phyloP scores from a whole-genome alignment of 1,140 invertebrate genomes.

The Charaxes varanes region DNA sequence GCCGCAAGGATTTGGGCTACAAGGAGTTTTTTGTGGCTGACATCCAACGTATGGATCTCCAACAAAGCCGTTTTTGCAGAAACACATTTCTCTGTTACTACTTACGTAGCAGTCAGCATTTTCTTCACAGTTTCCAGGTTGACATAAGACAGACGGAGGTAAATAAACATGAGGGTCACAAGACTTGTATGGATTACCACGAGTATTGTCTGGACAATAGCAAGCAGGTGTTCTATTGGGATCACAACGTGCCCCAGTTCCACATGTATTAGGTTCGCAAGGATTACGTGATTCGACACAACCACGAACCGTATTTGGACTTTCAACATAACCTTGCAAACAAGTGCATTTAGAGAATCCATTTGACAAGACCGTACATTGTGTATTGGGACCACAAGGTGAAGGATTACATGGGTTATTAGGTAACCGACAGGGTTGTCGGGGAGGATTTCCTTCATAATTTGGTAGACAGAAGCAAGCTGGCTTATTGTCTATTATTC shows the following conservation, averaged over 20 bases:
- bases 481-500: slow-evolving; percentile 80
- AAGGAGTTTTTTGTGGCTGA: slow-evolving; percentile 78
- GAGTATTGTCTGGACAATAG: slow-evolving; percentile 83
- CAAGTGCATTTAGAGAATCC: slow-evolving; percentile 92
- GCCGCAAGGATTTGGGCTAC: slow-evolving; percentile 86
- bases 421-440: slow-evolving; percentile 78
- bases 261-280: slow-evolving; percentile 89
- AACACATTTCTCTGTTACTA: slow-evolving; percentile 86
- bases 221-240: slow-evolving; percentile 84
- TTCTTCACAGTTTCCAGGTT: slow-evolving; percentile 84
- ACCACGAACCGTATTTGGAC: slow-evolving; percentile 89
- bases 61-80: slow-evolving; percentile 83
- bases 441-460: slow-evolving; percentile 90
- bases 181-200: slow-evolving; percentile 86
- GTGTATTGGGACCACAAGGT: slow-evolving; percentile 91
- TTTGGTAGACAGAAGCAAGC: slow-evolving; percentile 91
- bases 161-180: slow-evolving; percentile 75
- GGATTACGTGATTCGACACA: slow-evolving; percentile 85
- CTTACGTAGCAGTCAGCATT: slow-evolving; percentile 88
- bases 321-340: slow-evolving; percentile 86
- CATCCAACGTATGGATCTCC: slow-evolving; percentile 87
- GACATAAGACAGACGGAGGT: slow-evolving; percentile 77
- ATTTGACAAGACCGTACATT: slow-evolving; percentile 86
- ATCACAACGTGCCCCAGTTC: slow-evolving; percentile 85
- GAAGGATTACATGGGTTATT: slow-evolving; percentile 87